phyloP scores from a whole-genome alignment of 1,140 invertebrate genomes.

The Bombus picipes region DNA sequence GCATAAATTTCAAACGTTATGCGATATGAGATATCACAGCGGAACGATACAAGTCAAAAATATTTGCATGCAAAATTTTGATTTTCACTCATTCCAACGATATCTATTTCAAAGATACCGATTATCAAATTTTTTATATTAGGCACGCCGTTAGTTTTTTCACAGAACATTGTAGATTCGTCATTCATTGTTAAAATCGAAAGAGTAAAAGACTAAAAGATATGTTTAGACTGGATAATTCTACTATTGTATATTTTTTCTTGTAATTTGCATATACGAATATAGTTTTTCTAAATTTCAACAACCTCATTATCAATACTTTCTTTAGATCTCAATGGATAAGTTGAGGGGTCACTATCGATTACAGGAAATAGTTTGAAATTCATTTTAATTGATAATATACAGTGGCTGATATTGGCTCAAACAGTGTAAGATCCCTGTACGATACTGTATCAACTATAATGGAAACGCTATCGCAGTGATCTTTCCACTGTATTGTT shows the following conservation, averaged over 20 bases:
- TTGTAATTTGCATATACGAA: neutral
- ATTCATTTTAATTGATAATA: neutral
- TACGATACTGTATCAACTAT: neutral
- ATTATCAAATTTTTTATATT: no score
- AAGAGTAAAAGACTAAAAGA: no score
- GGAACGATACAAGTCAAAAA: neutral
- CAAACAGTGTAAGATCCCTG: neutral
- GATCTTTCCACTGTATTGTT: slow-evolving; percentile 15
- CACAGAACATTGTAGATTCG: no score
- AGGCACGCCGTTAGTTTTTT: no score
- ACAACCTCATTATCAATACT: neutral
- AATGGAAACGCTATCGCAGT: neutral
- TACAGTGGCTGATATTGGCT: neutral
- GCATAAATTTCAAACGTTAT: neutral
- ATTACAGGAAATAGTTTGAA: neutral
- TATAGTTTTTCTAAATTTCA: no score
- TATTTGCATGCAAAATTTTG: no score
- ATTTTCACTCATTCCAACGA: no score
- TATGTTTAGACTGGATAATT: no score
- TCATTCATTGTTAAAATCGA: no score
- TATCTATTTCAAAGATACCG: no score
- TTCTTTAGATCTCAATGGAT: neutral
- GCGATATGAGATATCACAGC: neutral
- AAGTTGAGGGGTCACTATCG: neutral
- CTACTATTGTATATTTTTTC: no score